Percentiles rank a stretch among this genome's conserved stretches.
Evolutionary conservation across 2,888 invertebrate genomes (phyloP).

Genomic region (Ernsta delagoae): DNA sequence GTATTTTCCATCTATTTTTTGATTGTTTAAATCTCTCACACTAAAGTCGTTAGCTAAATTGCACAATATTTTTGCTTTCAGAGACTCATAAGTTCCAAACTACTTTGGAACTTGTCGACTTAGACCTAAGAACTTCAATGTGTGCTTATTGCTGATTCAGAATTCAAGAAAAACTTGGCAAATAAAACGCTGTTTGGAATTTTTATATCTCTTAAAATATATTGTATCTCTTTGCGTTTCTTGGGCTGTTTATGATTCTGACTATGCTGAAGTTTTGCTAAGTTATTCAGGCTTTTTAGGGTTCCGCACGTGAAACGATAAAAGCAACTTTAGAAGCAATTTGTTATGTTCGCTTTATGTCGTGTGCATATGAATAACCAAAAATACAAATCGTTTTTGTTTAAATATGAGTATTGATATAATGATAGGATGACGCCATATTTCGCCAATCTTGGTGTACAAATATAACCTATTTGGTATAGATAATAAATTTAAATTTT

Average conservation of each 20-base stretch:
- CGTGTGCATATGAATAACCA: no score
- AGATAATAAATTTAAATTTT: no score
- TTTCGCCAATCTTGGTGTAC: no score
- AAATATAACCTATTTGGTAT: no score
- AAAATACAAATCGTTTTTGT: no score
- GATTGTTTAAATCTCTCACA: background rate
- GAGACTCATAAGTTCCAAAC: constrained; percentile 1
- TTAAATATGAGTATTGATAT: no score
- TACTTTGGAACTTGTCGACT: background rate
- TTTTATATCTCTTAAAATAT: constrained; percentile 16
- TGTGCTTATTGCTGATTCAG: constrained; percentile 32
- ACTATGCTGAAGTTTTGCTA: background rate
- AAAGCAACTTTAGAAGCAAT: no score
- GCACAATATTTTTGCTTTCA: background rate
- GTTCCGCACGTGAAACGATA: no score
- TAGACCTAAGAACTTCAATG: constrained; percentile 26
- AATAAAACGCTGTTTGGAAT: constrained; percentile 26
- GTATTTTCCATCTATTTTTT: background rate
- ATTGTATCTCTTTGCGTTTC: background rate
- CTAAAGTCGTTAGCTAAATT: background rate
- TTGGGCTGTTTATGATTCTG: background rate
- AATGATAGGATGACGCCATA: no score
- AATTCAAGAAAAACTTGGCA: constrained; percentile 24
- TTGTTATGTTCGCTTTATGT: no score
- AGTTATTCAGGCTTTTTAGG: background rate